These are phyloP conservation scores for Nysson spinosus DNA, from an alignment of 2,888 invertebrate genomes.

Conservation along the genomic window DNA sequence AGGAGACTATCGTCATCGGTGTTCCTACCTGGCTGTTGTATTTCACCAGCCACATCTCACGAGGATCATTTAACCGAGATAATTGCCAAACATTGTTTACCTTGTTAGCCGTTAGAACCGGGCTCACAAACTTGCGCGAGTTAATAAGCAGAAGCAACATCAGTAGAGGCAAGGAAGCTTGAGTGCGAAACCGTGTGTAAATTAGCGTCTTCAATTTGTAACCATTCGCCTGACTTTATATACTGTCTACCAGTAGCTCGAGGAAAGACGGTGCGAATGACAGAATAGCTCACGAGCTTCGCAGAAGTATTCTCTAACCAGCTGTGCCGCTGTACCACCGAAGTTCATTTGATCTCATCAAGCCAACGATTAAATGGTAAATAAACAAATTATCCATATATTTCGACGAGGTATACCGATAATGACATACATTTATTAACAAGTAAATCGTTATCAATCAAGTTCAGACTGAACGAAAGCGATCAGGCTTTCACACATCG, in stretches of 20 bases:
- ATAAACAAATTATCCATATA: too few species aligned
- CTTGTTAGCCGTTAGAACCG: slow-evolving; percentile 73
- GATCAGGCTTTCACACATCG: too few species aligned
- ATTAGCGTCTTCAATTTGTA: slow-evolving; percentile 76
- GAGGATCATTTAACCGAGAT: slow-evolving; percentile 73
- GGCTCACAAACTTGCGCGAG: slow-evolving; percentile 70
- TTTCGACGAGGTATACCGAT: too few species aligned
- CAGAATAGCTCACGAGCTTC: too few species aligned
- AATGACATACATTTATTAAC: too few species aligned
- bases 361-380: too few species aligned
- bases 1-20: slow-evolving; percentile 12
- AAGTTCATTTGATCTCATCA: too few species aligned
- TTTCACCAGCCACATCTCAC: slow-evolving; percentile 52
- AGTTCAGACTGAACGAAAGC: too few species aligned
- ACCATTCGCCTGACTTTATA: slow-evolving; percentile 61
- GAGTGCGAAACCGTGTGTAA: slow-evolving; percentile 73
- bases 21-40: slow-evolving; percentile 31
- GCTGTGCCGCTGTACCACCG: too few species aligned
- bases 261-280: slow-evolving; percentile 33
- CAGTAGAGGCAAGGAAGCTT: slow-evolving; percentile 41
- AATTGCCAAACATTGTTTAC: slow-evolving; percentile 77
- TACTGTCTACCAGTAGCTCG: slow-evolving; percentile 32
- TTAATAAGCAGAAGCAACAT: slow-evolving; percentile 69
- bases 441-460: too few species aligned
- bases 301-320: too few species aligned